Conservation (phyloP, 1,140 invertebrate genomes). For the Dryas iulia region DNA sequence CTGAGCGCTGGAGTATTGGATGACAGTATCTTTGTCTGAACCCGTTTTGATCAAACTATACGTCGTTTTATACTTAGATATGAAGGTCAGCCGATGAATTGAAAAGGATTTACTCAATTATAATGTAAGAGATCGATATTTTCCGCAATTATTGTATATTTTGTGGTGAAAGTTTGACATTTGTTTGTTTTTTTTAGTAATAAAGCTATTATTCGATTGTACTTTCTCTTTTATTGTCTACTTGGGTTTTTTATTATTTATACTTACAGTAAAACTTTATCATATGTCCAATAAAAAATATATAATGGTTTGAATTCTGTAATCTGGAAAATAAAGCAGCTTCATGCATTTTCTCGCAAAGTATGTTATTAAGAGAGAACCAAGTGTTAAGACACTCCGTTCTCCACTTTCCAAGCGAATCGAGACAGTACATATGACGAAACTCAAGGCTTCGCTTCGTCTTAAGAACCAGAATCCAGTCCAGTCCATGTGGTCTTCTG, state of each 20-base stretch:
- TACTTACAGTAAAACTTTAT: no score
- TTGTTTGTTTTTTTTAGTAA: neutral
- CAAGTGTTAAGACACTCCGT: no score
- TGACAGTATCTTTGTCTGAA: constrained; percentile 57
- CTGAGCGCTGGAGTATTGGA: constrained; percentile 45
- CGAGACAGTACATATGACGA: no score
- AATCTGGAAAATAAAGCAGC: no score
- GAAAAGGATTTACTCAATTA: neutral
- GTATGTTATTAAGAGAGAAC: no score
- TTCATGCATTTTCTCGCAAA: no score
- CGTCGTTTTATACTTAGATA: neutral
- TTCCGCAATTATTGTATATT: neutral
- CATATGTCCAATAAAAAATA: no score
- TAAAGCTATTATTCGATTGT: neutral
- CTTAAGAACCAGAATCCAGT: no score
- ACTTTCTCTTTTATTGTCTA: neutral
- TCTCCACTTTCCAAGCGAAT: no score
- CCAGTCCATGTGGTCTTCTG: no score
- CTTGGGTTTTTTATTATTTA: neutral
- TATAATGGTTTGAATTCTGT: no score
- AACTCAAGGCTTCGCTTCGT: no score
- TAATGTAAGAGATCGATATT: neutral
- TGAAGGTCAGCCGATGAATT: constrained; percentile 1
- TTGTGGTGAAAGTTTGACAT: neutral
- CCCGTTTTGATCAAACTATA: constrained; percentile 30